phyloP scores from a whole-genome alignment of 2,113 vertebrate species.

The Phalacrocorax pelagicus region DNA sequence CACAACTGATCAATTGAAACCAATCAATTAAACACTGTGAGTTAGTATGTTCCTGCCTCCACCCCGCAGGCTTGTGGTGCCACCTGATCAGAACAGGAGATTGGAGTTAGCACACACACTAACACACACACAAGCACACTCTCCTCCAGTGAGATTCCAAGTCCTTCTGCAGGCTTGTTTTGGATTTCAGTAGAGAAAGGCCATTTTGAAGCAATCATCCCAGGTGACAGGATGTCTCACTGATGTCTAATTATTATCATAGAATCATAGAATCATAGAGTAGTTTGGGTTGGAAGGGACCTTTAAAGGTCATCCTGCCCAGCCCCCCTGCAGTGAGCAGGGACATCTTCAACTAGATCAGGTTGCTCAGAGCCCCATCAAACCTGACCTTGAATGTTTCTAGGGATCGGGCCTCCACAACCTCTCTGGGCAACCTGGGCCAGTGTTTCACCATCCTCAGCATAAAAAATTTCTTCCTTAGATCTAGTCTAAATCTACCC shows the following conservation, averaged over 20 bases:
- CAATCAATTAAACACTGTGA: not conserved
- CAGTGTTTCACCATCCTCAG: too few species aligned
- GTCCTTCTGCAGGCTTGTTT: not conserved
- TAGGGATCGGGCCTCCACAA: too few species aligned
- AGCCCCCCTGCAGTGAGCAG: too few species aligned
- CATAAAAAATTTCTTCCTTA: too few species aligned
- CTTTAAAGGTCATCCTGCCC: too few species aligned
- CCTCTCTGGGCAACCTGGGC: too few species aligned
- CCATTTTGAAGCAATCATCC: not conserved
- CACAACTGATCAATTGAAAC: constrained; percentile 13
- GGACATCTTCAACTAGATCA: too few species aligned
- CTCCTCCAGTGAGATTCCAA: not conserved
- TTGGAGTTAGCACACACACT: fast-evolving
- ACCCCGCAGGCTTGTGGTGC: fast-evolving
- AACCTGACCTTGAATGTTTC: too few species aligned
- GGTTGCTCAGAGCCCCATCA: too few species aligned
- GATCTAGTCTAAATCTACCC: too few species aligned
- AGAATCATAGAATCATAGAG: too few species aligned
- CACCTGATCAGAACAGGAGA: not conserved
- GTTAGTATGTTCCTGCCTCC: not conserved
- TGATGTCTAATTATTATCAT: not conserved
- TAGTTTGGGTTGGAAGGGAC: too few species aligned
- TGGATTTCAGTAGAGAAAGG: not conserved
- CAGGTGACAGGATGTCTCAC: fast-evolving
- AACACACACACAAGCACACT: fast-evolving